Conservation (phyloP, 2,888 invertebrate genomes). For the Agapostemon virescens region DNA sequence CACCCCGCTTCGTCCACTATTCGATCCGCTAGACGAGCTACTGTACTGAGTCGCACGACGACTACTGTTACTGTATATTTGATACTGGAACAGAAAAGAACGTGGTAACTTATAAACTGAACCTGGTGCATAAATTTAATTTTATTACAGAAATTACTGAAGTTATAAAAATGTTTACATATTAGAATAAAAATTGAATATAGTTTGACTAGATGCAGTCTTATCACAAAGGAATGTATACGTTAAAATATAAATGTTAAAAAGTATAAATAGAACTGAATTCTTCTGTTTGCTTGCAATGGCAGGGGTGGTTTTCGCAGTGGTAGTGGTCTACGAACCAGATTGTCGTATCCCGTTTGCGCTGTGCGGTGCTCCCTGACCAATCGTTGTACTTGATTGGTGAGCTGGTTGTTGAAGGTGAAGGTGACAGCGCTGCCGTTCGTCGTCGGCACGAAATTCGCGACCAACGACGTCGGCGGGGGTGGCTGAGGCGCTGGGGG, state of each 20-base stretch:
- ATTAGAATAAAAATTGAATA: too few relatives aligned
- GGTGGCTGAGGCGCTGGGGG: slow-evolving; percentile 80
- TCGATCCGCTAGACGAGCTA: slow-evolving; percentile 83
- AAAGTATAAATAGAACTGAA: not conserved
- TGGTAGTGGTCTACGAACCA: slow-evolving; percentile 81
- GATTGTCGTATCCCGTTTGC: slow-evolving; percentile 85
- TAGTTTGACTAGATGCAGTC: too few relatives aligned
- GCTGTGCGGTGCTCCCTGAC: slow-evolving; percentile 88
- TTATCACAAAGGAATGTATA: too few relatives aligned
- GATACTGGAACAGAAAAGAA: slow-evolving; percentile 84
- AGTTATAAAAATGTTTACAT: too few relatives aligned
- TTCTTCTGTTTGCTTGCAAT: not conserved
- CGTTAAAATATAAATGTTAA: too few relatives aligned
- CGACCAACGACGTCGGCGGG: slow-evolving; percentile 85
- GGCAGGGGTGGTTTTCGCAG: not conserved
- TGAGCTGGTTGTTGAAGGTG: slow-evolving; percentile 94
- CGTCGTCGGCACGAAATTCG: slow-evolving; percentile 89
- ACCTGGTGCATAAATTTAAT: not conserved
- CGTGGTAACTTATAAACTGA: not conserved
- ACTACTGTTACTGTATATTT: slow-evolving; percentile 88
- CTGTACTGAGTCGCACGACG: slow-evolving; percentile 82
- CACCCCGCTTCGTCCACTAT: slow-evolving; percentile 79
- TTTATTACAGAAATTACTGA: too few relatives aligned
- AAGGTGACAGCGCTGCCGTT: slow-evolving; percentile 92
- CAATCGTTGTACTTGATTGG: slow-evolving; percentile 87